Percentiles rank a stretch among this genome's conserved stretches.
Evolutionary conservation across 2,797 vertebrate species (phyloP).

Genomic region (Hoplostethus mediterraneus): DNA sequence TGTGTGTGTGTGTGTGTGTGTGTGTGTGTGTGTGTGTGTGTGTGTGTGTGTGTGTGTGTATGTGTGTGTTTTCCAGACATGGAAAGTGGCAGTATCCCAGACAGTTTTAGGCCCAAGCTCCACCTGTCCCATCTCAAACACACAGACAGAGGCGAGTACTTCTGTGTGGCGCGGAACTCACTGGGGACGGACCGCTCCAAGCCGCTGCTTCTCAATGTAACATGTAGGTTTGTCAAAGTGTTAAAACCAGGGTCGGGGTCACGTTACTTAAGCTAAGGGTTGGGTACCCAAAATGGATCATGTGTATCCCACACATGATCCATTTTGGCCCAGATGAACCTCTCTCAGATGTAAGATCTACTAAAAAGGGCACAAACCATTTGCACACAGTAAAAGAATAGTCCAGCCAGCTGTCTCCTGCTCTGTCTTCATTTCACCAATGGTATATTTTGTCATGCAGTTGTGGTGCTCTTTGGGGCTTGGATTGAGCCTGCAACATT

Average conservation of each 20-base stretch:
- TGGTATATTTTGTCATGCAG: background rate
- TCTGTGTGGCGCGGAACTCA: constrained; percentile 84
- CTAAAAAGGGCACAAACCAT: too few relatives aligned
- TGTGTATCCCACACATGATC: too few relatives aligned
- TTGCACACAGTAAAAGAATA: too few relatives aligned
- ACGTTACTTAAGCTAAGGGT: background rate
- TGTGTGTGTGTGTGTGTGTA: background rate
- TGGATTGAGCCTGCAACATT: too few relatives aligned
- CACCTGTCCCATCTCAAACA: constrained; percentile 74
- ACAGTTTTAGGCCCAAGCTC: constrained; percentile 84
- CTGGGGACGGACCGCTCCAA: constrained; percentile 83
- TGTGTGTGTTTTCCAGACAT: constrained; percentile 68
- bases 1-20: constrained; percentile 14
- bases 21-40: background rate
- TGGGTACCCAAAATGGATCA: background rate
- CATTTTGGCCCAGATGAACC: too few relatives aligned
- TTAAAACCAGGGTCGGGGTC: background rate
- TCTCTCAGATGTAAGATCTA: too few relatives aligned
- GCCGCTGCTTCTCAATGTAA: constrained; percentile 80
- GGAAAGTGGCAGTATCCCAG: constrained; percentile 83
- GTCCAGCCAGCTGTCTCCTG: too few relatives aligned
- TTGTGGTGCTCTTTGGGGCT: too few relatives aligned
- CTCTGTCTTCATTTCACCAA: too few relatives aligned
- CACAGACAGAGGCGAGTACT: constrained; percentile 83
- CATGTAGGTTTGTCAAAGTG: constrained; percentile 72